These are phyloP conservation scores for Rhysida immarginata DNA, from an alignment of 1,140 invertebrate genomes.

Conservation along the genomic window DNA sequence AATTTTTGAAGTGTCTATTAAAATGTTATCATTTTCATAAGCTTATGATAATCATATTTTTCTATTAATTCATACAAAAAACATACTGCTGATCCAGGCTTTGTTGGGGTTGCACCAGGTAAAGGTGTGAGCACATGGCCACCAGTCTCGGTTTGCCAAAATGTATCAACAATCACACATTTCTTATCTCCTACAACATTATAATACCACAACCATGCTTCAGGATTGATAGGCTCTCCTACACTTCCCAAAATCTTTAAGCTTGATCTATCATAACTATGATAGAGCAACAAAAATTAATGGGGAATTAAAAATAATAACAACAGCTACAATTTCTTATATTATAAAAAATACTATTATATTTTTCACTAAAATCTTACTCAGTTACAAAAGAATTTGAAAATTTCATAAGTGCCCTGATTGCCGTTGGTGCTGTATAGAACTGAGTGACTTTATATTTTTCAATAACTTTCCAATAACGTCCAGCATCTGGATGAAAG, in stretches of 20 bases:
- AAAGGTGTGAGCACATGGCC: conserved; percentile 86
- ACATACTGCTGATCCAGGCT: conserved; percentile 89
- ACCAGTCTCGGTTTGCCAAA: conserved; percentile 98
- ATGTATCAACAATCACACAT: conserved; percentile 86
- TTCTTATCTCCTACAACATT: conserved; percentile 57
- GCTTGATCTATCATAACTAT: conserved; percentile 41
- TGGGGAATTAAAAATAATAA: no score
- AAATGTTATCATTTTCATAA: conserved; percentile 5
- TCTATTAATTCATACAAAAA: conserved; percentile 4
- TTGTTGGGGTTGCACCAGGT: conserved; percentile 86
- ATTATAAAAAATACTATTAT: not conserved
- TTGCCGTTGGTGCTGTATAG: conserved; percentile 96
- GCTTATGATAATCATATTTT: not conserved
- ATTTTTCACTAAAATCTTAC: conserved; percentile 19
- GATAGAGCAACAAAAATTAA: conserved; percentile 17
- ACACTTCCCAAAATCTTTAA: conserved; percentile 82
- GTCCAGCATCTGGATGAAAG: conserved; percentile 59
- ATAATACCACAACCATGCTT: conserved; percentile 97
- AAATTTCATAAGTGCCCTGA: conserved; percentile 85
- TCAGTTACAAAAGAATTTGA: conserved; percentile 40
- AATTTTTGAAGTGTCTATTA: no score
- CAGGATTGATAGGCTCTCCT: conserved; percentile 92
- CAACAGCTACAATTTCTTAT: no score
- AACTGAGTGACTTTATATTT: conserved; percentile 93
- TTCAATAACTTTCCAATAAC: conserved; percentile 83